phyloP scores from a whole-genome alignment of 2,888 invertebrate genomes.

The Drosophila tripunctata region DNA sequence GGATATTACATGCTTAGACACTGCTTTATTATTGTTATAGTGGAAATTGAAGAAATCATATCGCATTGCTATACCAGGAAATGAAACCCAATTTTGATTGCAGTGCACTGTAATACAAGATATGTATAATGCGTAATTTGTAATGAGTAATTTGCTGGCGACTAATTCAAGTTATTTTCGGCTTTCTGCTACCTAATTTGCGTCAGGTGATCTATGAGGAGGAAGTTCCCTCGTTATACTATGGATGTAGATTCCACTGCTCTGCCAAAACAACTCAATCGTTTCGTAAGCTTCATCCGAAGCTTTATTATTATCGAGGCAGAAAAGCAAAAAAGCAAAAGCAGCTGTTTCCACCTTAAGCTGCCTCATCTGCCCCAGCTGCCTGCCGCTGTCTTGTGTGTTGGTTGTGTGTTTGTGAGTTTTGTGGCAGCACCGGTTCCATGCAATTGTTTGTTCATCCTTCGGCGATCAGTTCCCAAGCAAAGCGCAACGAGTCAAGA shows the following conservation, averaged over 20 bases:
- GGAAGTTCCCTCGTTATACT: slow-evolving; percentile 13
- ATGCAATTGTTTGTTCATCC: slow-evolving; percentile 33
- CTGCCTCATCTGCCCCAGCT: slow-evolving; percentile 8
- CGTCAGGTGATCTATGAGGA: slow-evolving; percentile 21
- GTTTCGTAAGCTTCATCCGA: slow-evolving; percentile 20
- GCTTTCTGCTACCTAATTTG: slow-evolving; percentile 4
- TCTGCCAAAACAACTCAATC: slow-evolving; percentile 34
- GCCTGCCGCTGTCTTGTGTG: neutral
- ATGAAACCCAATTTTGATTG: neutral
- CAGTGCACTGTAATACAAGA: slow-evolving; percentile 6
- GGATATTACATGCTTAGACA: too few relatives aligned
- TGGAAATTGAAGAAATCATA: too few relatives aligned
- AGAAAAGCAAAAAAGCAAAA: slow-evolving; percentile 7
- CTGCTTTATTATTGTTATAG: too few relatives aligned
- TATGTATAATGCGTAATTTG: too few relatives aligned
- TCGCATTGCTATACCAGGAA: neutral
- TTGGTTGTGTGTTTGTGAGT: slow-evolving; percentile 7
- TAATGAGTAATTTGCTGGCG: neutral
- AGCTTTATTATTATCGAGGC: slow-evolving; percentile 22
- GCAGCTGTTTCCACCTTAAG: slow-evolving; percentile 33
- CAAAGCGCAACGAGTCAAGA: slow-evolving; percentile 48
- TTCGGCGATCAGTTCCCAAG: slow-evolving; percentile 43
- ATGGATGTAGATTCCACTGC: slow-evolving; percentile 1
- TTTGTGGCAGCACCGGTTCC: slow-evolving; percentile 49
- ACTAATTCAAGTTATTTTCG: slow-evolving; percentile 13